phyloP scores from a whole-genome alignment of 30 jellyfish, hydroid and myxozoan species.

The Aurelia coerulea region DNA sequence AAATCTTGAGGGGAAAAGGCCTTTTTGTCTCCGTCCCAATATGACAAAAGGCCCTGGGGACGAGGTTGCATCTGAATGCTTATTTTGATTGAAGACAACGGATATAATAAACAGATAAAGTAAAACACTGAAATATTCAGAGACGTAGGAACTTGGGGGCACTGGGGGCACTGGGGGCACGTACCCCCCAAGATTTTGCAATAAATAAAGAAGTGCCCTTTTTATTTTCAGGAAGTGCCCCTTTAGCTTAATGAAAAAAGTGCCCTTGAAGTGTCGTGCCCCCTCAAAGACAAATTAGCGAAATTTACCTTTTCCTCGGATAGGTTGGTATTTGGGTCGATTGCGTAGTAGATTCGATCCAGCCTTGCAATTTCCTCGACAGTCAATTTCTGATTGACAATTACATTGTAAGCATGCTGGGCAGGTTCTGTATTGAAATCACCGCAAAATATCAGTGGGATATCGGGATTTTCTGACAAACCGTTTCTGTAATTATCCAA shows the following conservation, averaged over 20 bases:
- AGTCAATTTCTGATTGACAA: slow-evolving; percentile 16
- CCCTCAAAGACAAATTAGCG: too few relatives aligned
- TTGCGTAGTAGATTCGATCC: neutral
- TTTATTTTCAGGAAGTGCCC: too few relatives aligned
- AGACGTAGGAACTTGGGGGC: neutral
- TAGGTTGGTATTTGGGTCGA: neutral
- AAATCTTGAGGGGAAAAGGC: too few relatives aligned
- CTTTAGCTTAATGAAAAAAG: too few relatives aligned
- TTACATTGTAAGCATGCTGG: slow-evolving; percentile 6
- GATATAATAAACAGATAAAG: too few relatives aligned
- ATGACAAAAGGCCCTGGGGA: too few relatives aligned
- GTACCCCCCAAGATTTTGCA: too few relatives aligned
- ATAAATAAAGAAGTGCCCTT: too few relatives aligned
- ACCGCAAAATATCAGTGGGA: slow-evolving; percentile 19
- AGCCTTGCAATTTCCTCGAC: neutral
- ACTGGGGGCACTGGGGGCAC: neutral
- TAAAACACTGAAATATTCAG: neutral
- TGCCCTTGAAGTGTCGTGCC: too few relatives aligned
- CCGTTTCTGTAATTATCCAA: neutral
- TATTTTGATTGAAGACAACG: too few relatives aligned
- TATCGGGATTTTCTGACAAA: neutral
- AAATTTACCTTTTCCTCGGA: slow-evolving; percentile 22
- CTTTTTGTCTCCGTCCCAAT: too few relatives aligned
- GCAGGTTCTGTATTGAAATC: slow-evolving; percentile 28
- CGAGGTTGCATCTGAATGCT: neutral